These are phyloP conservation scores for Piliocolobus tephrosceles DNA, from an alignment of 2,113 vertebrate genomes.

Conservation along the genomic window DNA sequence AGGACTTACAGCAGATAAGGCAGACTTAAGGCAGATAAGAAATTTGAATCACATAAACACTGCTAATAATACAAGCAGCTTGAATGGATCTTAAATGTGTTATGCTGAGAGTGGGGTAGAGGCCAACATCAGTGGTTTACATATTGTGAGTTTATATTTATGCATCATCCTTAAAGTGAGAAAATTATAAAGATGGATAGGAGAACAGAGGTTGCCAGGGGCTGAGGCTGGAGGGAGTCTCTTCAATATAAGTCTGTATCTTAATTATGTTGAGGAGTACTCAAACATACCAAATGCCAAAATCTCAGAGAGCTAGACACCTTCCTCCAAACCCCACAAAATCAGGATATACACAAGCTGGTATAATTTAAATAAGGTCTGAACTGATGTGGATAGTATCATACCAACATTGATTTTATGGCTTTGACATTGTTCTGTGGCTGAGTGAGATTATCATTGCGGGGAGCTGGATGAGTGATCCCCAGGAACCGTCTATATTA, in stretches of 20 bases:
- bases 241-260: not conserved
- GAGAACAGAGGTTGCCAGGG: not conserved
- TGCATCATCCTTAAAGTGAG: not conserved
- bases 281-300: not conserved
- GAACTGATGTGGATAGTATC: not conserved
- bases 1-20: not conserved
- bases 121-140: not conserved
- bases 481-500: rapidly evolving
- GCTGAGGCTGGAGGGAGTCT: not conserved
- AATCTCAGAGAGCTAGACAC: not conserved
- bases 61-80: too few relatives aligned
- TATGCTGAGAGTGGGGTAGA: rapidly evolving
- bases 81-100: not conserved
- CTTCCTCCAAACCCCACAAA: not conserved
- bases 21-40: not conserved
- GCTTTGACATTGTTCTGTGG: not conserved
- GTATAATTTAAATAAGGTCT: not conserved
- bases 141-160: not conserved
- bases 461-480: rapidly evolving
- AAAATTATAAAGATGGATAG: not conserved
- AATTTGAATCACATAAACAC: not conserved
- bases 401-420: too few relatives aligned
- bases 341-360: not conserved
- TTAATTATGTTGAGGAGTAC: not conserved
- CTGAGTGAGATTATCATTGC: not conserved